These are phyloP conservation scores for Caenorhabditis briggsae DNA, from an alignment of 1,140 invertebrate genomes.

Conservation along the genomic window DNA sequence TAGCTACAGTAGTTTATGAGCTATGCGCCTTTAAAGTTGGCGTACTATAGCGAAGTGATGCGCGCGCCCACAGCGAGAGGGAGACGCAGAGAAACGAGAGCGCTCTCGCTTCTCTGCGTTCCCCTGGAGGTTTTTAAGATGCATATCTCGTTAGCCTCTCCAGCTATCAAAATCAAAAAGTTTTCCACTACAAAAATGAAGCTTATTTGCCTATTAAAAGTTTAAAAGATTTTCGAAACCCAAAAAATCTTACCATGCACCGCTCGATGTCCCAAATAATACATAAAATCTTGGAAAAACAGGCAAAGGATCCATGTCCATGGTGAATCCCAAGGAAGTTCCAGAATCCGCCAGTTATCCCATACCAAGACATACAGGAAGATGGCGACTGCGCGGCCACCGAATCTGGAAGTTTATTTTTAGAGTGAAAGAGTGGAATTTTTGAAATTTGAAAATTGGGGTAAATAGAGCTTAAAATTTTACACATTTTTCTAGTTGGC, in stretches of 20 bases:
- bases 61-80: too few species aligned
- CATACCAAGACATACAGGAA: constrained; percentile 76
- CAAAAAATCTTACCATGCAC: constrained; percentile 78
- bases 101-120: too few species aligned
- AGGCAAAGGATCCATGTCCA: constrained; percentile 78
- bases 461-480: too few species aligned
- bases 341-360: constrained; percentile 75
- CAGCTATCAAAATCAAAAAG: too few species aligned
- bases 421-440: not conserved
- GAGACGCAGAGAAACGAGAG: too few species aligned
- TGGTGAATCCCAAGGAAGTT: constrained; percentile 77
- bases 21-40: too few species aligned
- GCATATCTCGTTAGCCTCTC: too few species aligned
- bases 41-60: too few species aligned
- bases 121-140: too few species aligned
- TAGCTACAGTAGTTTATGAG: too few species aligned
- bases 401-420: constrained; percentile 70
- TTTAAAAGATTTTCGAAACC: not conserved
- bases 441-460: too few species aligned
- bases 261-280: constrained; percentile 80
- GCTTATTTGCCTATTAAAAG: not conserved
- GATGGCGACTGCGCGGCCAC: constrained; percentile 75
- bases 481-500: too few species aligned
- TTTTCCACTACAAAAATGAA: not conserved
- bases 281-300: constrained; percentile 74